Base-by-base conservation (phyloP, 2,888 invertebrate genomes). In the Allophyes oxyacanthae region DNA sequence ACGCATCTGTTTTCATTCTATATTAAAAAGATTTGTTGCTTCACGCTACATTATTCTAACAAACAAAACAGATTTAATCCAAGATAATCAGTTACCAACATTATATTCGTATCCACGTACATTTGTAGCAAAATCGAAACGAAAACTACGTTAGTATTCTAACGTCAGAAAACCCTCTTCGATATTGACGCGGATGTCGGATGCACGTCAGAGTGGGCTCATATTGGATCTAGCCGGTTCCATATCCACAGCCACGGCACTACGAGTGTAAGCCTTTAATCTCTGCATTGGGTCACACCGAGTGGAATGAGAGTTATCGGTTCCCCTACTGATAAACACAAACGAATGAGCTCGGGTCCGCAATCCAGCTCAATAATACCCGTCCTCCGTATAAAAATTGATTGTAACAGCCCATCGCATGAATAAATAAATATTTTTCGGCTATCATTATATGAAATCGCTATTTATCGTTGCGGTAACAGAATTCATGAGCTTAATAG, bases 281-380 rank as follows among this genome's bases (percentile, higher is more conserved):
- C 91, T 90, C 90, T 90, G 88, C 90, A 90, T 89, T 91, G 92
- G 91, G 91, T 90, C 92, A 91, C 87, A 82, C 87, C 81, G 82
- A 86, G 87, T 88, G 88, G 89, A 91, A 90, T 90, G 91, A 88
- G 91, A 89, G 89, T 90, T 92, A 92, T 92, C 91, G 91, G 89
- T 87, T 86, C 82, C 86, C 84, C 87, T 83, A 72, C 87, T 88
- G 90, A 92, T 90, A 92, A 91, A 92, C 89, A 91, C 88, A 88
- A 90, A 87, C 89, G 89, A 89, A 91, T 89, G 88, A 88, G 84
- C 81, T 73, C 80, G 81, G 60, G 59, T 79, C 77, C 81, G 76
- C 85, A 80, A 82, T 82, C 83, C 84, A 78, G 82, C 81, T 83
- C 84, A 84, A 87, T 88, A 89, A 87, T 82, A 85, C 81, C 82